phyloP scores from a whole-genome alignment of 2,888 invertebrate species.

The Cotesia congregata region DNA sequence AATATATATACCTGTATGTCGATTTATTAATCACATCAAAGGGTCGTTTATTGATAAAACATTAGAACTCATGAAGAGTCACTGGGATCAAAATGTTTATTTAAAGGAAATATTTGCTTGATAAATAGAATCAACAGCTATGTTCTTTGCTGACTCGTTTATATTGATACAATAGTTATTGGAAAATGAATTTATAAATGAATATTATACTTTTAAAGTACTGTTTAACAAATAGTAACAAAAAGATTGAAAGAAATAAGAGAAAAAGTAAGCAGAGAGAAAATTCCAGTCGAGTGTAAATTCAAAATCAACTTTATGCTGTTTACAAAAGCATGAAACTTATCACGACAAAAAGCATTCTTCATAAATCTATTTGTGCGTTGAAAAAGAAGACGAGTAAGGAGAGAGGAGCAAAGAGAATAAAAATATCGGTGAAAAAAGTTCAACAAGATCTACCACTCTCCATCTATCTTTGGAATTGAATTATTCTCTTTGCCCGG shows the following conservation, averaged over 20 bases:
- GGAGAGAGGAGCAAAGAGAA: not conserved
- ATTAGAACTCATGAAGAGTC: not conserved
- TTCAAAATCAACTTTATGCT: conserved; percentile 1
- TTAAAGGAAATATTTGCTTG: not conserved
- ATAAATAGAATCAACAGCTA: not conserved
- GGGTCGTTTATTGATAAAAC: not conserved
- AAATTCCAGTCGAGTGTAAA: conserved; percentile 14
- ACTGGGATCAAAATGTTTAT: conserved; percentile 1
- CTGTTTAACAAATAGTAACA: not conserved
- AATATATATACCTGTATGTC: not conserved
- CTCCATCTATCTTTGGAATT: conserved; percentile 15
- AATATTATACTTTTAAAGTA: not conserved
- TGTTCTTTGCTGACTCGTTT: not conserved
- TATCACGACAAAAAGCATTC: conserved; percentile 8
- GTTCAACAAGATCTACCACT: not conserved
- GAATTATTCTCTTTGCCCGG: conserved; percentile 11
- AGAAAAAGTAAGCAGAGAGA: not conserved
- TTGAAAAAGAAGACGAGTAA: conserved; percentile 2
- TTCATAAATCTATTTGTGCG: conserved; percentile 8
- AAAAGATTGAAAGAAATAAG: not conserved
- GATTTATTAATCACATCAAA: not conserved
- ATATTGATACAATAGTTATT: not conserved
- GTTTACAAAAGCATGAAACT: conserved; percentile 18
- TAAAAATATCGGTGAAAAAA: conserved; percentile 13
- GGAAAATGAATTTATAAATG: conserved; percentile 9